Percentiles rank a stretch among this genome's conserved stretches.
phyloP scores from a whole-genome alignment of 2,113 vertebrate genomes.

The Lagopus muta region DNA sequence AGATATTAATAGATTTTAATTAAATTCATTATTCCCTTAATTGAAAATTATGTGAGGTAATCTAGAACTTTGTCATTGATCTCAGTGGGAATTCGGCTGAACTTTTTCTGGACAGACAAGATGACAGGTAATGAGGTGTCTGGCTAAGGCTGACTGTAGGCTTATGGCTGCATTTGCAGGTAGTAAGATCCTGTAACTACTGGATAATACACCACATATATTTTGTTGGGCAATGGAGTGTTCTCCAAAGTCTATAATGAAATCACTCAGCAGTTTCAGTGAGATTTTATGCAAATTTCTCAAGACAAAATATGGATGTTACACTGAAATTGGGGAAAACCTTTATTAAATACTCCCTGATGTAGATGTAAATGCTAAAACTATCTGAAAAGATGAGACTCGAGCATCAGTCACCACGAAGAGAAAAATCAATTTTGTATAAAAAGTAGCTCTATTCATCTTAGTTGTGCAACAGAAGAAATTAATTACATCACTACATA shows the following conservation, averaged over 20 bases:
- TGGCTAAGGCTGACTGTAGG: not conserved
- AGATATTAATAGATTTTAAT: slow-evolving; percentile 31
- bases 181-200: not conserved
- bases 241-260: not conserved
- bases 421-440: slow-evolving; percentile 11
- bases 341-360: not conserved
- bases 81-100: not conserved
- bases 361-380: not conserved
- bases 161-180: not conserved
- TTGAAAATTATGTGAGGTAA: not conserved
- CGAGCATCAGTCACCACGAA: not conserved
- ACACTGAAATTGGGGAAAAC: not conserved
- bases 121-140: not conserved
- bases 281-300: not conserved
- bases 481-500: not conserved
- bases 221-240: not conserved
- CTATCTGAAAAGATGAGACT: not conserved
- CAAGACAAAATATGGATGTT: not conserved
- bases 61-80: not conserved
- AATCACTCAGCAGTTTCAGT: not conserved
- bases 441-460: not conserved
- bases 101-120: not conserved
- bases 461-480: not conserved
- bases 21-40: slow-evolving; percentile 5
- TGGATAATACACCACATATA: not conserved